A percentile compares a stretch with the other conserved stretches of the same genome.
Conservation (phyloP, 1,140 invertebrate genomes). For the Ceratina japonica region DNA sequence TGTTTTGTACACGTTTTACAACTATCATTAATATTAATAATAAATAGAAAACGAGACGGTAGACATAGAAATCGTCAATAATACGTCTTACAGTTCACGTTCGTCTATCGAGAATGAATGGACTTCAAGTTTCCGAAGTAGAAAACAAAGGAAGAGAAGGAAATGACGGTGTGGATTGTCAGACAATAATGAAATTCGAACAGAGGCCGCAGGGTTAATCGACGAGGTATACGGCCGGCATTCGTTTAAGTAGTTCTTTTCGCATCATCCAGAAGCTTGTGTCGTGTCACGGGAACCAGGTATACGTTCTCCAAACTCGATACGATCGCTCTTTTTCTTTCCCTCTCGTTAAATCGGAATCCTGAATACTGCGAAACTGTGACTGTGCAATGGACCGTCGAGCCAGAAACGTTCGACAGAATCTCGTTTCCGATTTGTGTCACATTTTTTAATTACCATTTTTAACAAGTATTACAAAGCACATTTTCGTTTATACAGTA, state of each 20-base stretch:
- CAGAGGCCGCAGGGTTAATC: constrained; percentile 64
- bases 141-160: constrained; percentile 49
- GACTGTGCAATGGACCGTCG: no score
- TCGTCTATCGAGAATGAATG: no score
- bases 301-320: neutral
- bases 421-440: no score
- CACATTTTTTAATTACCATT: neutral
- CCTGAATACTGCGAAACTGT: no score
- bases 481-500: neutral
- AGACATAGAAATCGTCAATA: no score
- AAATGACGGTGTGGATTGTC: constrained; percentile 72
- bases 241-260: constrained; percentile 25
- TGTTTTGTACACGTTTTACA: no score
- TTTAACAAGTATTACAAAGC: neutral
- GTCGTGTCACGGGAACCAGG: constrained; percentile 25
- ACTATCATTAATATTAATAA: no score
- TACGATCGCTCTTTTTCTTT: neutral
- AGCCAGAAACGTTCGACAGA: no score
- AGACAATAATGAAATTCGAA: constrained; percentile 66
- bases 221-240: constrained; percentile 34
- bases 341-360: neutral
- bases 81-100: no score
- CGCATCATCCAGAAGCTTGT: constrained; percentile 34
- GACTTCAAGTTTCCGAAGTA: neutral
- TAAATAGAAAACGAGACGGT: no score